phyloP scores from a whole-genome alignment of 2,113 vertebrate species.

The Carlito syrichta region DNA sequence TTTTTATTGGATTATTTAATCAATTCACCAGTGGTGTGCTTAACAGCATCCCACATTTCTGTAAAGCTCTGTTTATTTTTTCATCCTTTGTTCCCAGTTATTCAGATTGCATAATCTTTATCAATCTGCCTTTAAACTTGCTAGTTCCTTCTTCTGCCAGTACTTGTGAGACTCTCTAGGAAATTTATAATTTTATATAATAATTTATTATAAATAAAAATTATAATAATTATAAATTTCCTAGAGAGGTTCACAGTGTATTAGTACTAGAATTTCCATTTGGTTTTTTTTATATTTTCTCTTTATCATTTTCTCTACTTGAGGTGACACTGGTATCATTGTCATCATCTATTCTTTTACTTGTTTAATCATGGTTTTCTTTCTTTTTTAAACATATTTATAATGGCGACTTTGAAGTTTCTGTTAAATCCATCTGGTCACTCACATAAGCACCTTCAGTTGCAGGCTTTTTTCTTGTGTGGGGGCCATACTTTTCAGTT shows the following conservation, averaged over 20 bases:
- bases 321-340: neutral
- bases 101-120: neutral
- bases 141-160: neutral
- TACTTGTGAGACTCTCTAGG: neutral
- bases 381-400: neutral
- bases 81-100: neutral
- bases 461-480: neutral
- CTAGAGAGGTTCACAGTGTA: too few relatives aligned
- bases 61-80: neutral
- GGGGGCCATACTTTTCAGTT: neutral
- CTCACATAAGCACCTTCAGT: neutral
- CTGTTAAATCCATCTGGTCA: neutral
- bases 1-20: neutral
- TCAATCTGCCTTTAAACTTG: neutral
- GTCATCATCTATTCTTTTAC: neutral
- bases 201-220: too few relatives aligned
- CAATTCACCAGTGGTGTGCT: neutral
- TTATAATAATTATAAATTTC: too few relatives aligned
- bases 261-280: neutral
- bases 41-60: neutral
- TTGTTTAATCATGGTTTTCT: neutral
- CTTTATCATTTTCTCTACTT: neutral
- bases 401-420: neutral
- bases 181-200: neutral
- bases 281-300: neutral